Conservation (phyloP, 2,888 invertebrate species). For the Beris chalybata region DNA sequence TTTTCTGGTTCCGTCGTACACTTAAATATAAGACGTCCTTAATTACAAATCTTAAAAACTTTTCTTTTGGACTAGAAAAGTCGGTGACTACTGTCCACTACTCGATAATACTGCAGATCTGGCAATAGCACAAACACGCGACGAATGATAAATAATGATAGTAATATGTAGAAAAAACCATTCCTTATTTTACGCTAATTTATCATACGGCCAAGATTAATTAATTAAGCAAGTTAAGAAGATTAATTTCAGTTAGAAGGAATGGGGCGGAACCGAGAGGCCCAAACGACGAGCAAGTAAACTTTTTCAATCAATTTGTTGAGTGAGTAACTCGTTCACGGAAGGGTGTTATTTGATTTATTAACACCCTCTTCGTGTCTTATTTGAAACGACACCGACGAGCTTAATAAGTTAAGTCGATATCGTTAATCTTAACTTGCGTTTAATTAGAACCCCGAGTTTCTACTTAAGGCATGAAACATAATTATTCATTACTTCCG, state of each 20-base stretch:
- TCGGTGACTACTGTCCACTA: no score
- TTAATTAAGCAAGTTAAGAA: conserved; percentile 27
- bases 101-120: no score
- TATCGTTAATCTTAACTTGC: conserved; percentile 25
- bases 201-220: conserved; percentile 27
- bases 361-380: conserved; percentile 1
- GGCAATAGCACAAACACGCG: no score
- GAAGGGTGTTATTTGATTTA: conserved; percentile 7
- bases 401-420: conserved; percentile 22
- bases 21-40: no score
- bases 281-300: neutral
- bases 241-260: conserved; percentile 9
- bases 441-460: conserved; percentile 23
- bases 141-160: neutral
- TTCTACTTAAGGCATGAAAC: neutral
- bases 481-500: conserved; percentile 12
- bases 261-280: neutral
- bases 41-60: no score
- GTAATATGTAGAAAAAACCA: neutral
- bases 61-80: no score
- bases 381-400: conserved; percentile 3
- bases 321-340: neutral
- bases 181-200: conserved; percentile 19
- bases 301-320: conserved; percentile 22
- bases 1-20: no score